Base-by-base conservation (phyloP, 2,113 vertebrate species). In the Phasianus colchicus region DNA sequence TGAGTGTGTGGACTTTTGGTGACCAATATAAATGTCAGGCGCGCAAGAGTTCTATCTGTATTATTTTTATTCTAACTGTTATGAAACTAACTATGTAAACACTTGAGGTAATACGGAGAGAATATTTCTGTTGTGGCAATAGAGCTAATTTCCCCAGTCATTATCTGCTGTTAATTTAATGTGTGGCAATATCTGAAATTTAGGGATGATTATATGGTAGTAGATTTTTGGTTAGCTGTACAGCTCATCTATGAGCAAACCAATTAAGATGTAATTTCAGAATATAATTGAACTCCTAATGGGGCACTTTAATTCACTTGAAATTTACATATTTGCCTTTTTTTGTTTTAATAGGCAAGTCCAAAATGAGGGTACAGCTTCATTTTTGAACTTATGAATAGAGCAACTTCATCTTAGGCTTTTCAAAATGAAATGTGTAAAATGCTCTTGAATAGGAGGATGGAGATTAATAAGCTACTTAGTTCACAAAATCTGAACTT, bases 211-310 rank as follows among this genome's bases (percentile, higher is more conserved):
- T 75, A 83, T 75, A 34, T 92, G 89, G 94, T 73, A 58, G 90
- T 45, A 91, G 93, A 80, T 73, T 90, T 96, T 96, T 95, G 87
- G 91, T 94, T 92, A 86, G 64, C 76, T 67, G 34, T 89, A 73
- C 85, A 88, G 74, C 87, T 88, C 71, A 20, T 91, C 88, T 85
- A 67, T 91, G 90, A 95, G 88, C 91, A 94, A 93, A 95, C 50
- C 94, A 96, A 97, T 96, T 96, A 97, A 94, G 88, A 55, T 87
- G n/a, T 91, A 92, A 94, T 92, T 94, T 93, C 93, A 87, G 89
- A 88, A 81, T 64, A 85, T 95, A 95, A 96, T 89, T 96, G 88
- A 95, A 86, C 83, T 93, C 65, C 78, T 97, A 83, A 93, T 94
- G 92, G 91, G 71, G 3, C 80, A 58, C 78, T 93, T 83, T 73